Evolutionary conservation across 2,797 vertebrate genomes (phyloP).

Genomic region (Catamblyrhynchus diadema): DNA sequence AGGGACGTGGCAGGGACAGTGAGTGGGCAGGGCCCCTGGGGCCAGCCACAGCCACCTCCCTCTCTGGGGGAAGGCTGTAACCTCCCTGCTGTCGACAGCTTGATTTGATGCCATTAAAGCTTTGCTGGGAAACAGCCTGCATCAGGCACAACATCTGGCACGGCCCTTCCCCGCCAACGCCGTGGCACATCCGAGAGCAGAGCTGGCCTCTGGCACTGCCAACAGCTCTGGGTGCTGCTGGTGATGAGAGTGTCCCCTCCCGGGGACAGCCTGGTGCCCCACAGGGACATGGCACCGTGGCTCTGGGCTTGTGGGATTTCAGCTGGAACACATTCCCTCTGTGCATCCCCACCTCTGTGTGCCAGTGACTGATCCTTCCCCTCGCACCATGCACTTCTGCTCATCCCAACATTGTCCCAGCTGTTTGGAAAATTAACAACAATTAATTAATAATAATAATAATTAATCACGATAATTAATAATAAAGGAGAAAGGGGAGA

Average conservation of each 20-base stretch:
- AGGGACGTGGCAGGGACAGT: background rate
- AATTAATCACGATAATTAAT: slow-evolving; percentile 65
- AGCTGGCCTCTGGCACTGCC: background rate
- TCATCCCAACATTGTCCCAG: background rate
- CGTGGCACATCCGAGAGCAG: background rate
- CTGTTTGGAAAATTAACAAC: slow-evolving; percentile 55
- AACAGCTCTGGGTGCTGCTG: background rate
- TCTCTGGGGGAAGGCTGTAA: background rate
- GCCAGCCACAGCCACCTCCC: background rate
- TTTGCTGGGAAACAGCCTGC: slow-evolving; percentile 33
- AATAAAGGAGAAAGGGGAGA: slow-evolving; percentile 34
- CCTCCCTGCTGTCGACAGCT: slow-evolving; percentile 50
- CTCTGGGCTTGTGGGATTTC: background rate
- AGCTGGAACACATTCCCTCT: background rate
- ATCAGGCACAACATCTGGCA: slow-evolving; percentile 46
- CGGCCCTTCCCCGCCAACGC: background rate
- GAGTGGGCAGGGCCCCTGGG: background rate
- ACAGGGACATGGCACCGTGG: background rate
- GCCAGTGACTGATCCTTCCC: rapidly evolving
- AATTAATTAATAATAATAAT: slow-evolving; percentile 67
- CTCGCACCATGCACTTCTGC: background rate
- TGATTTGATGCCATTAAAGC: slow-evolving; percentile 52
- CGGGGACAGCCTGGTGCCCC: background rate
- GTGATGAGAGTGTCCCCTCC: background rate
- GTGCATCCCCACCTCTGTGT: background rate